Base-by-base conservation (phyloP, 2,113 vertebrate species). In the Lepisosteus osseus region DNA sequence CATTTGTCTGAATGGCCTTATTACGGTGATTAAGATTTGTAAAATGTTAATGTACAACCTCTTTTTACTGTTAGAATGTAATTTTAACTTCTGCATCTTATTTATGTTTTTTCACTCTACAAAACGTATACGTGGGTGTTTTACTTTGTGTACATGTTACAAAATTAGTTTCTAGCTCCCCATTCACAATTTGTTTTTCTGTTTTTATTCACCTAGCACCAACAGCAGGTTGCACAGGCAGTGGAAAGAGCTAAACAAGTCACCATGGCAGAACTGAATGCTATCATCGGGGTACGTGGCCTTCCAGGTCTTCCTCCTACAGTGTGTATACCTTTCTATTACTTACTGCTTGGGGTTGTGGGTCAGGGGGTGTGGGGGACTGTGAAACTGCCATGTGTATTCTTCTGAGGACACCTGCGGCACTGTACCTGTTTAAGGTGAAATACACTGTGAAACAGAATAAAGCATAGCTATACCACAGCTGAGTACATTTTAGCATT, bases 261-360 rank as follows among this genome's bases (percentile, higher is more conserved):
- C 92, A 98, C 96, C 83, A 98, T 98, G 96, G 96, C 96, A 78
- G 96, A 98, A 88, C 84, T 98, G 82, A 98, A 98, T 87, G 93
- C 95, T 72, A 96, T 98, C 94, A 98, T 98, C 90, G 96, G 96
- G 92, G 96, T 98, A 94, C 94, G 96, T 92, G 94, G 95, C 90
- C 95, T 97, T 86, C 94, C 93, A 81, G 93, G 94, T 88, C 95
- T 97, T 88, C 95, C 93, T 90, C 94, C 95, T 86, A 95, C 94
- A 90, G 95, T 96, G 93, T 94, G 95, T 97, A 95, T 94, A 89
- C 89, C 78, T 91, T 92, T 94, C 92, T 91, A 89, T 94, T 92
- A 88, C 88, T 94, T 95, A 89, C 77, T 86, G 78, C 88, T 91
- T 89, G 86, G 86, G 80, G 14, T 44, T 84, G 83, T 86, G 88